Base-by-base conservation (phyloP, 2,888 invertebrate species). In the Amphipyra berbera region DNA sequence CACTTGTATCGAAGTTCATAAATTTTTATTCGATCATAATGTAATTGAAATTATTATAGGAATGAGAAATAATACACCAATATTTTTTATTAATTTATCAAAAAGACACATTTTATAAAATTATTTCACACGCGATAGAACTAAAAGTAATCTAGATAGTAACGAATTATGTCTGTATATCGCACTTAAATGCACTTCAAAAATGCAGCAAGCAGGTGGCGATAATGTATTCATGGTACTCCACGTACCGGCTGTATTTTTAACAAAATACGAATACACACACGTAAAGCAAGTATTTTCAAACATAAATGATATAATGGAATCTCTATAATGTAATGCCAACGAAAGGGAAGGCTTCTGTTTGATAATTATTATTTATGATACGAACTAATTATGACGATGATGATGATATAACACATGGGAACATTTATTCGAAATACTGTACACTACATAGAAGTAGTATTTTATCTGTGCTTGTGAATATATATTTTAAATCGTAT, bases 171-270 rank as follows among this genome's bases (percentile, higher is more conserved):
- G 53, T 67, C 48, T 78, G 75, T 81, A 74, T 74, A 79, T 78
- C 79, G 82, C 79, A 83, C 78, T 78, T 87, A 88, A 87, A 88
- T 88, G 88, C 88, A 86, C 79, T 82, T 81, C 68, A 75, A 85
- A 84, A 85, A 84, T 84, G 82, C 84, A 88, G 83, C 78, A 77
- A 79, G 78, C 76, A 74, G 64, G 64, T 68, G 73, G 70, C 52
- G 55, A 65, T 57, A 55, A 68, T 56, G 27, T 47, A 60, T 63
- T 67, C 69, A 62, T 67, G 53, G 59, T 57, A 60, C 53, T 70
- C 58, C 60, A 62, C 68, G 63, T 72, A 70, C 71, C 76, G 67
- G 80, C 76, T 82, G 79, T 79, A 81, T 82, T 81, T 82, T 79
- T 79, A 80, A 82, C 71, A 76, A 64, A 75, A 79, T 74, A 78